phyloP scores from a whole-genome alignment of 2,888 invertebrate species.

The Cryptus viduatorius region DNA sequence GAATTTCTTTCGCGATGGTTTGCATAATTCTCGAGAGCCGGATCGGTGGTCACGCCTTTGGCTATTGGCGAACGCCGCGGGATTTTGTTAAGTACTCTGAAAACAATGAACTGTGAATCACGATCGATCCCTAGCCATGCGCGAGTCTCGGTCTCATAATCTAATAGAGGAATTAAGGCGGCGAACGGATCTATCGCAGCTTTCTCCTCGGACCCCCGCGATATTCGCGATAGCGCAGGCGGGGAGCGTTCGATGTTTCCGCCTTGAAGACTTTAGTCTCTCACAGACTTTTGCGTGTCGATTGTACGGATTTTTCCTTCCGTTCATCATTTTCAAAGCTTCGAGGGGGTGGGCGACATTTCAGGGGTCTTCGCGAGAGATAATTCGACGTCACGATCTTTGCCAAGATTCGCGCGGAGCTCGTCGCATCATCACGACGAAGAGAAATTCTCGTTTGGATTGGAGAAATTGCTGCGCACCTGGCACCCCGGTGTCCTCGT shows the following conservation, averaged over 20 bases:
- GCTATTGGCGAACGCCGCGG: not conserved
- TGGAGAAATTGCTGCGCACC: constrained; percentile 42
- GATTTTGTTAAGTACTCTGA: constrained; percentile 20
- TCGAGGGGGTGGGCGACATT: not conserved
- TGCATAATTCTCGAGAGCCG: constrained; percentile 33
- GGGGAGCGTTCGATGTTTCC: constrained; percentile 43
- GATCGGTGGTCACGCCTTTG: constrained; percentile 34
- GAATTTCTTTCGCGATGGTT: constrained; percentile 26
- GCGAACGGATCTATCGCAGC: constrained; percentile 39
- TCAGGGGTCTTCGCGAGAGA: no score
- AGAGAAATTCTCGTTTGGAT: constrained; percentile 52
- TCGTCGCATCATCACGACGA: constrained; percentile 26
- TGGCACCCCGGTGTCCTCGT: constrained; percentile 23
- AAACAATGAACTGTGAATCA: constrained; percentile 47
- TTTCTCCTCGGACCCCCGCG: constrained; percentile 57
- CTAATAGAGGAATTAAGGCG: constrained; percentile 55
- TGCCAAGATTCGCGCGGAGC: not conserved
- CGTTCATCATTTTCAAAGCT: constrained; percentile 5
- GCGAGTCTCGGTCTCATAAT: constrained; percentile 19
- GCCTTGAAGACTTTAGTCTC: not conserved
- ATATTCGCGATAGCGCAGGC: not conserved
- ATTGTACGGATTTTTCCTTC: constrained; percentile 24
- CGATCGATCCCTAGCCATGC: constrained; percentile 32
- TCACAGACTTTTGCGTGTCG: not conserved
- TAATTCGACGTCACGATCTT: no score